These are phyloP conservation scores for Caenorhabditis wallacei DNA, from an alignment of 2,888 invertebrate genomes.

Conservation along the genomic window DNA sequence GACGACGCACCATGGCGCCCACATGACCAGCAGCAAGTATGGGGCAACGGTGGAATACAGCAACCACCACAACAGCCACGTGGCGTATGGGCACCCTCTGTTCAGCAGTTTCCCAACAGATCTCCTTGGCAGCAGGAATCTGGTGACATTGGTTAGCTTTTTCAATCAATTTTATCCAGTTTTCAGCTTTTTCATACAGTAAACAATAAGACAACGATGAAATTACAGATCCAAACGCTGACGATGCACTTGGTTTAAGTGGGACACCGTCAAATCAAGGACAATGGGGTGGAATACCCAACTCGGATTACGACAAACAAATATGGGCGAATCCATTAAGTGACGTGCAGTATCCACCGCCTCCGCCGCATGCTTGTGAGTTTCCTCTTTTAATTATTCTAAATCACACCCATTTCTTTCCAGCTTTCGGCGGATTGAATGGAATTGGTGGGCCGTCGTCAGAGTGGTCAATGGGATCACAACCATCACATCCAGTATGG, in stretches of 20 bases:
- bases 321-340: slow-evolving; percentile 61
- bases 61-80: slow-evolving; percentile 32
- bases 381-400: background rate
- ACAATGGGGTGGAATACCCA: slow-evolving; percentile 68
- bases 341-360: slow-evolving; percentile 49
- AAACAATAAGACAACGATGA: background rate
- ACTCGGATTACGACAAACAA: slow-evolving; percentile 62
- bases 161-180: background rate
- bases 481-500: slow-evolving; percentile 67
- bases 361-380: slow-evolving; percentile 56
- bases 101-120: slow-evolving; percentile 42
- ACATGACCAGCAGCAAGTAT: slow-evolving; percentile 65
- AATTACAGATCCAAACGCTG: slow-evolving; percentile 54
- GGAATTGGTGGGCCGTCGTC: slow-evolving; percentile 66
- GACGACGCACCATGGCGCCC: slow-evolving; percentile 73
- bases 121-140: slow-evolving; percentile 56
- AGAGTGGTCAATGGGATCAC: slow-evolving; percentile 62
- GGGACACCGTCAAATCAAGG: slow-evolving; percentile 34
- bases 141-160: slow-evolving; percentile 41
- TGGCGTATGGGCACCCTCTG: slow-evolving; percentile 58
- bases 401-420: slow-evolving; percentile 3
- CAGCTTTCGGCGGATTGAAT: slow-evolving; percentile 63
- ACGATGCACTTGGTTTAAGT: slow-evolving; percentile 59
- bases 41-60: slow-evolving; percentile 50
- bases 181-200: background rate